phyloP scores from a whole-genome alignment of 2,797 vertebrate species.

The Periophthalmus magnuspinnatus region DNA sequence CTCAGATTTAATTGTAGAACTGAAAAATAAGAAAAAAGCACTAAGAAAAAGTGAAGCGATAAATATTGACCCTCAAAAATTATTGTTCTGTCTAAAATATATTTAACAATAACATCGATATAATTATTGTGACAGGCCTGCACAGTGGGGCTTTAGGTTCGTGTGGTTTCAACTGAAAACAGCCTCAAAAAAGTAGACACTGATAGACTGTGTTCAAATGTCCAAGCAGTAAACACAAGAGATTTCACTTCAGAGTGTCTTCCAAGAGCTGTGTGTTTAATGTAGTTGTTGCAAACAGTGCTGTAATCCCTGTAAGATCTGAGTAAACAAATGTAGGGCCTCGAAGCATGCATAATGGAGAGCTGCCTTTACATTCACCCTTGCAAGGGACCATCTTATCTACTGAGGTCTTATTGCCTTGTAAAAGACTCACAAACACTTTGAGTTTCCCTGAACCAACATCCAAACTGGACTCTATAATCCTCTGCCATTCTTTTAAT shows the following conservation, averaged over 20 bases:
- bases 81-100: too few species aligned
- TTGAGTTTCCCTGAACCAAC: constrained; percentile 53
- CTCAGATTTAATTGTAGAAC: too few species aligned
- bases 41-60: too few species aligned
- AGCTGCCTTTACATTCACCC: constrained; percentile 72
- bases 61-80: too few species aligned
- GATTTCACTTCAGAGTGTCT: constrained; percentile 50
- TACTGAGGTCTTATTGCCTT: constrained; percentile 47
- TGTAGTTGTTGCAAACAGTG: constrained; percentile 78
- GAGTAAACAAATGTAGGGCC: constrained; percentile 80
- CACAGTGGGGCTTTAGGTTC: background rate
- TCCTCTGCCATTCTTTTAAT: constrained; percentile 96
- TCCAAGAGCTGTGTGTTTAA: constrained; percentile 66
- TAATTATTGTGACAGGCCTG: too few species aligned
- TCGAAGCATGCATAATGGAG: constrained; percentile 76
- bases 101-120: too few species aligned
- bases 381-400: constrained; percentile 71
- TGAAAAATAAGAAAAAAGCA: too few species aligned
- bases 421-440: constrained; percentile 56
- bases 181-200: background rate
- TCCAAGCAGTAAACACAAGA: constrained; percentile 17
- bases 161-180: background rate
- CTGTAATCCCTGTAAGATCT: constrained; percentile 80
- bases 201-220: constrained; percentile 6
- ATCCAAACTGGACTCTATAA: constrained; percentile 80